Percentiles rank a stretch among this genome's conserved stretches.
These are phyloP conservation scores for Drosophila micromelanica DNA, from an alignment of 1,140 invertebrate species.

Conservation along the genomic window DNA sequence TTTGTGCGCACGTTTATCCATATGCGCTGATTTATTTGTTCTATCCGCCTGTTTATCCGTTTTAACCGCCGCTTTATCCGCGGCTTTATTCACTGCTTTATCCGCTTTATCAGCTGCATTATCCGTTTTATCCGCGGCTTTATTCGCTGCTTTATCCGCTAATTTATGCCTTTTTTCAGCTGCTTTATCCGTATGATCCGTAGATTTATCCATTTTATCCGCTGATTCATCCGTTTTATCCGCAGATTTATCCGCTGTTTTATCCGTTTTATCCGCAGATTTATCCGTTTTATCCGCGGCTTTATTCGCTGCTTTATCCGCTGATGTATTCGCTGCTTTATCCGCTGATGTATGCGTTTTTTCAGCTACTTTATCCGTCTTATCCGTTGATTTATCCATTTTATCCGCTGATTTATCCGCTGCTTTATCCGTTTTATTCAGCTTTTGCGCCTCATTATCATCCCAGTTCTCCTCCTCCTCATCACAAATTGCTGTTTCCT, in stretches of 20 bases:
- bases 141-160: no score
- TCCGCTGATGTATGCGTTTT: no score
- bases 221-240: no score
- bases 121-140: no score
- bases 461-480: not conserved
- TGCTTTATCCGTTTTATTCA: not conserved
- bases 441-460: not conserved
- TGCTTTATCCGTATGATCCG: not conserved
- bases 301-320: no score
- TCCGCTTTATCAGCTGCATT: no score
- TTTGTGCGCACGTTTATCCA: slow-evolving; percentile 2
- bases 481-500: not conserved
- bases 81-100: no score
- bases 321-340: no score
- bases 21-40: not conserved
- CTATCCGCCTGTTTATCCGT: slow-evolving; percentile 13
- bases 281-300: no score
- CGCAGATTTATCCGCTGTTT: no score
- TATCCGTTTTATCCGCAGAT: no score
- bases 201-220: not conserved
- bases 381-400: not conserved
- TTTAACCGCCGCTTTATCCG: not conserved
- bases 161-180: no score
- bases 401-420: not conserved
- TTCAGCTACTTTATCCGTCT: not conserved